Percentiles rank a stretch among this genome's conserved stretches.
Conservation (phyloP, 92 coral and sea anemone genomes). For the Bergia sp. region DNA sequence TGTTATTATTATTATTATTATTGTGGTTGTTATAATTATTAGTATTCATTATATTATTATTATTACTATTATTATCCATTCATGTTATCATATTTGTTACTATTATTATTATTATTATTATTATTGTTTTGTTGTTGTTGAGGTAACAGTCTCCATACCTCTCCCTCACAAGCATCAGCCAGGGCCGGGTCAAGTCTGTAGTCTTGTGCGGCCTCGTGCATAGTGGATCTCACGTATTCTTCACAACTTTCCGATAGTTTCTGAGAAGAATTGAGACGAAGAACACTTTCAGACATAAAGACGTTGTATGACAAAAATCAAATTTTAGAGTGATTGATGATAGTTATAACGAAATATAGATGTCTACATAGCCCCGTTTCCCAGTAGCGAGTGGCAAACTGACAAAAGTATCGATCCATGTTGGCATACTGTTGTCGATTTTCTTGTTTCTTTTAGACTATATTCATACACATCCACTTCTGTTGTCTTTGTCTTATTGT, state of each 20-base stretch:
- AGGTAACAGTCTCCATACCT: conserved; percentile 55
- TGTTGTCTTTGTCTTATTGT: too few relatives aligned
- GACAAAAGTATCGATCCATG: neutral
- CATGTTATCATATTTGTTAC: too few relatives aligned
- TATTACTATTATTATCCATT: too few relatives aligned
- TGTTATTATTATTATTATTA: too few relatives aligned
- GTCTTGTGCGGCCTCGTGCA: conserved; percentile 89
- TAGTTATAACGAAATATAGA: neutral
- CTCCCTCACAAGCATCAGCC: conserved; percentile 71
- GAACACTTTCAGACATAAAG: neutral
- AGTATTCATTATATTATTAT: too few relatives aligned
- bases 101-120: too few relatives aligned
- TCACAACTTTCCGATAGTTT: conserved; percentile 79
- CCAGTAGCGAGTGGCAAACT: neutral
- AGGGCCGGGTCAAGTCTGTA: conserved; percentile 87
- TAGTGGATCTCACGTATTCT: conserved; percentile 64
- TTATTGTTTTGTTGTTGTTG: neutral
- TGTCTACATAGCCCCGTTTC: too few relatives aligned
- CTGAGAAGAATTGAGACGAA: conserved; percentile 40
- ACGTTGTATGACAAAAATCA: neutral
- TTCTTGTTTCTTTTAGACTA: neutral
- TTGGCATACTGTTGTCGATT: neutral
- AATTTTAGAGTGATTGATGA: neutral
- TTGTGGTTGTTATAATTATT: too few relatives aligned
- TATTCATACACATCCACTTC: too few relatives aligned